Evolutionary conservation across 2,113 vertebrate genomes (phyloP).

Genomic region (Stigmatopora nigra): DNA sequence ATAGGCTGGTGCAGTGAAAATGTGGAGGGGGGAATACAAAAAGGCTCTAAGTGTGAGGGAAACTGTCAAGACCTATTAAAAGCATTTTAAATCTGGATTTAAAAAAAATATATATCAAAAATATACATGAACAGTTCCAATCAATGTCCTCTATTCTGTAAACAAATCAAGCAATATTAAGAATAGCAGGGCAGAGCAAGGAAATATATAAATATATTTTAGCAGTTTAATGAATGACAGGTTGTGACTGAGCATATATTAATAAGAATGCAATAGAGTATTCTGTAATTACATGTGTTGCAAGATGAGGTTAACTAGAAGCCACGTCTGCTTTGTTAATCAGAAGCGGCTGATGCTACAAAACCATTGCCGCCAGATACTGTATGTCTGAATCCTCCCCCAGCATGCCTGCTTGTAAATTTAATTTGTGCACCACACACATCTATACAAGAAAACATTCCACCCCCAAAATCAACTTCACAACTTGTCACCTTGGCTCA

Average conservation of each 20-base stretch:
- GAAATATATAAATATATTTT: neutral
- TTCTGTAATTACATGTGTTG: neutral
- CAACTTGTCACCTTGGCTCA: slow-evolving; percentile 9
- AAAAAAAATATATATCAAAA: too few species aligned
- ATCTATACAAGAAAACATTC: neutral
- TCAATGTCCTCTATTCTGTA: neutral
- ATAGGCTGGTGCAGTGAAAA: slow-evolving; percentile 24
- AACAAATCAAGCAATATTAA: neutral
- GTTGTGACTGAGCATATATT: neutral
- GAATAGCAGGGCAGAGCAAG: neutral
- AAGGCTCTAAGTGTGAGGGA: slow-evolving; percentile 20
- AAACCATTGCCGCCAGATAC: neutral
- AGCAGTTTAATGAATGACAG: neutral
- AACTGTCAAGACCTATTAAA: too few species aligned
- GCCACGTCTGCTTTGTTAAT: neutral
- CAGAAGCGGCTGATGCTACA: neutral
- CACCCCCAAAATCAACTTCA: slow-evolving; percentile 16
- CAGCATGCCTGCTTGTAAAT: neutral
- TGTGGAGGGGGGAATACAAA: slow-evolving; percentile 10
- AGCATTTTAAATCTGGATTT: too few species aligned
- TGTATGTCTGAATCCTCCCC: neutral
- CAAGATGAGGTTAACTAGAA: neutral
- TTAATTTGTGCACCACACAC: neutral
- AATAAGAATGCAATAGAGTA: neutral
- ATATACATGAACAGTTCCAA: neutral